These are phyloP conservation scores for Oreonectes daqikongensis DNA, from an alignment of 2,797 vertebrate genomes.

Conservation along the genomic window DNA sequence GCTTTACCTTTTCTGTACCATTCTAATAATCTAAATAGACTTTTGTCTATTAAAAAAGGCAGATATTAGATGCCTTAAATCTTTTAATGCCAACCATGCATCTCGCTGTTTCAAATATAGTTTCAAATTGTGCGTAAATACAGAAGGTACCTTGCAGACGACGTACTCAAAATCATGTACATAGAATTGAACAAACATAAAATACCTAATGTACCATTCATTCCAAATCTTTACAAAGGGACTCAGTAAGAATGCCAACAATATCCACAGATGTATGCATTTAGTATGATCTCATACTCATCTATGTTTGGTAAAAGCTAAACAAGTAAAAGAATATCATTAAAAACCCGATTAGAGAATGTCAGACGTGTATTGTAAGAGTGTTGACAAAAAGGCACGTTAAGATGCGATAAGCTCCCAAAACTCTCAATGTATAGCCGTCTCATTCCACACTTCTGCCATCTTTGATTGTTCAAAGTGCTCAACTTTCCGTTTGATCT, in stretches of 20 bases:
- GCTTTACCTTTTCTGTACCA: background rate
- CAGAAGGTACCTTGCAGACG: background rate
- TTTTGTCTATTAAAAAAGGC: slow-evolving; percentile 3
- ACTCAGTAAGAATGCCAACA: background rate
- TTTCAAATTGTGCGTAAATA: background rate
- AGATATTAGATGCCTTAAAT: background rate
- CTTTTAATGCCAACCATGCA: background rate
- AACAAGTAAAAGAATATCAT: background rate
- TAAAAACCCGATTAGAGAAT: background rate
- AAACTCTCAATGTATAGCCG: background rate
- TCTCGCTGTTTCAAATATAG: background rate
- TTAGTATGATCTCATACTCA: background rate
- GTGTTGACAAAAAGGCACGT: background rate
- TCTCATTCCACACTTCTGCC: background rate
- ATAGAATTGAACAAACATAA: background rate
- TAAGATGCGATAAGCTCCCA: background rate
- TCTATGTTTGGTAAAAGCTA: slow-evolving; percentile 29
- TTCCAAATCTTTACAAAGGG: background rate
- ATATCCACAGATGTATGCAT: background rate
- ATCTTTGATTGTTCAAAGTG: slow-evolving; percentile 21
- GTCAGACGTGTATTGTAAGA: background rate
- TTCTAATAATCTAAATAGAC: background rate
- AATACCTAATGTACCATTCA: background rate
- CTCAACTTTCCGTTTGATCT: background rate
- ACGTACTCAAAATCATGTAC: background rate